Base-by-base conservation (phyloP, 2,888 invertebrate species). In the Smittia aterrima region DNA sequence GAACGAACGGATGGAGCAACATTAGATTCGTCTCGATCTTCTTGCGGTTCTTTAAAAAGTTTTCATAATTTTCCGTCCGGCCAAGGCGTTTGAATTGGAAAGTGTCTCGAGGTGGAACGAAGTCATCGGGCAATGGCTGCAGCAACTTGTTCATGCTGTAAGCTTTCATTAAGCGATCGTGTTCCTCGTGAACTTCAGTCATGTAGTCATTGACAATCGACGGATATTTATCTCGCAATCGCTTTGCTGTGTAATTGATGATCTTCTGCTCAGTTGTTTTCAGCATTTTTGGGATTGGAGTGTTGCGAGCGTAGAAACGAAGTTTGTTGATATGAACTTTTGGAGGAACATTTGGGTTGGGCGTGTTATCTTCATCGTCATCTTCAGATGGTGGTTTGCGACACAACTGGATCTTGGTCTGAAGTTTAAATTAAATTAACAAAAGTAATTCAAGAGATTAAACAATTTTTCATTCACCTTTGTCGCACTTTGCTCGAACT, bases 141-240 rank as follows among this genome's bases (percentile, higher is more conserved):
- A 90, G 84, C 74, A 89, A 86, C 38, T 86, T 86, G 78, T 87
- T 87, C 66, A 91, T 86, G 11, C 90, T 90, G 40, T 87, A 85
- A 0, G 85, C 82, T 77, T 89, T 89, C 74, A 89, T 86, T 67
- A 88, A 83, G 20, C 82, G 82, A 77, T 88, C 84, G 83, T 87
- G 90, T 77, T 88, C 88, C 0, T 79, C 79, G 77, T 87, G 82
- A 1, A 83, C 81, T 66, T 87, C 87, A 1, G 78, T 77, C 81
- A 88, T 84, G 66, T 87, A 85, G 0, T 77, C 78, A 1, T 83
- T 79, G 0, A 87, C 83, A 9, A 88, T 78, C 25, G 83, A 80
- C 0, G 86, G 86, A 79, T 86, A 90, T 58, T 85, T 84, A 27
- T 81, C 81, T 75, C 86, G 86, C n/a, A 90, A 80, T 67, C 84